These are phyloP conservation scores for Andrena praecox DNA, from an alignment of 2,888 invertebrate species.

Conservation along the genomic window DNA sequence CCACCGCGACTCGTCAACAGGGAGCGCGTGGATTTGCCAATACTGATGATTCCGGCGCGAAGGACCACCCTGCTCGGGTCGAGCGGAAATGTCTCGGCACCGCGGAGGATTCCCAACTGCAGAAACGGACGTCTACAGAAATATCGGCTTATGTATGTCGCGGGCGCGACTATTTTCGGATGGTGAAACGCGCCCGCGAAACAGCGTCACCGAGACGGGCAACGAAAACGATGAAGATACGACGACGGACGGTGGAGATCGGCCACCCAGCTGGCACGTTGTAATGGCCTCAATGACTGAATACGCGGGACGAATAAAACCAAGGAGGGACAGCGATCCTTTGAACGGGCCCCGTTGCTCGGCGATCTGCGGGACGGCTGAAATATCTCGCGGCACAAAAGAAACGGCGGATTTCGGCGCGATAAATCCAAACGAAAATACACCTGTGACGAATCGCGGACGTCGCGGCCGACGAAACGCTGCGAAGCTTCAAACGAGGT, in stretches of 20 bases:
- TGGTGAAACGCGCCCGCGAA: conserved; percentile 41
- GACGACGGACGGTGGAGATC: conserved; percentile 63
- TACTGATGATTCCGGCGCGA: conserved; percentile 41
- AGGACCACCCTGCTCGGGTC: conserved; percentile 63
- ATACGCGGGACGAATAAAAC: conserved; percentile 40
- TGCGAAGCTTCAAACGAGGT: conserved; percentile 5
- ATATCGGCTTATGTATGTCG: conserved; percentile 61
- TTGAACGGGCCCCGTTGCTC: conserved; percentile 36
- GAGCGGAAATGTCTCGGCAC: conserved; percentile 62
- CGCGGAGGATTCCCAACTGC: conserved; percentile 64
- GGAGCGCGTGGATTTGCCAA: conserved; percentile 41
- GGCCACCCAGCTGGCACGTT: conserved; percentile 69
- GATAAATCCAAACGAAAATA: conserved; percentile 29
- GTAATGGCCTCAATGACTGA: conserved; percentile 64
- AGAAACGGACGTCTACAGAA: conserved; percentile 58
- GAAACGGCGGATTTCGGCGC: conserved; percentile 14
- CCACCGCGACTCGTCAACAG: neutral
- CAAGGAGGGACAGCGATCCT: conserved; percentile 17
- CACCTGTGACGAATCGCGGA: conserved; percentile 15
- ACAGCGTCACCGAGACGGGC: conserved; percentile 36
- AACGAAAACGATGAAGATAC: conserved; percentile 45
- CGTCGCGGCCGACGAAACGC: neutral
- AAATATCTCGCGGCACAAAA: conserved; percentile 18
- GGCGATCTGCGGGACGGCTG: conserved; percentile 31
- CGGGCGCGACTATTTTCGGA: conserved; percentile 66